Conservation (phyloP, 2,888 invertebrate species). For the Tenodera sinensis region DNA sequence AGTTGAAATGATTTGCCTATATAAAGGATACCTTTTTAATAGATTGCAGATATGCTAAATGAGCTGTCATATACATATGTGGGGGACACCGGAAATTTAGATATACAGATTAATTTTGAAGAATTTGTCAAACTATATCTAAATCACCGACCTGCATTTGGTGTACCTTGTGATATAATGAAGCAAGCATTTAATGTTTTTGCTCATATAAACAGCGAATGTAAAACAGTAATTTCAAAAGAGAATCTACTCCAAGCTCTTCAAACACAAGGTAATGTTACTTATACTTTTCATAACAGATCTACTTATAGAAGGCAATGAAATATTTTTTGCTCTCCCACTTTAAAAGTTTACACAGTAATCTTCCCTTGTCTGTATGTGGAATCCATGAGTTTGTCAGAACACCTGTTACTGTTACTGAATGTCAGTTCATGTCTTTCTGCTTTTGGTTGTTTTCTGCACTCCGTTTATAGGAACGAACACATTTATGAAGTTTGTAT, state of each 20-base stretch:
- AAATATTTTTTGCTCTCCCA: no score
- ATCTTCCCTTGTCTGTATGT: no score
- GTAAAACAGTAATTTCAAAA: slow-evolving; percentile 40
- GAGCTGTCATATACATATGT: slow-evolving; percentile 54
- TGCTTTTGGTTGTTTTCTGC: no score
- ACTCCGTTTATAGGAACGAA: no score
- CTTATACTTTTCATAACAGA: background rate
- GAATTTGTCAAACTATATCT: slow-evolving; percentile 63
- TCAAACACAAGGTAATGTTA: slow-evolving; percentile 39
- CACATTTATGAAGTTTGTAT: no score
- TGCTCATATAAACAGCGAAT: slow-evolving; percentile 38
- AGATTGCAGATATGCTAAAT: slow-evolving; percentile 58
- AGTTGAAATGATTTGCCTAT: background rate
- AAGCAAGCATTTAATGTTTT: slow-evolving; percentile 50
- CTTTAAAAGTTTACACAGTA: no score
- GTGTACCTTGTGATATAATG: slow-evolving; percentile 49
- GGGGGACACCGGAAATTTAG: slow-evolving; percentile 45
- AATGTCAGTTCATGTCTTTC: no score
- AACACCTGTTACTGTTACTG: no score
- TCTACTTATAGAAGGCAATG: no score
- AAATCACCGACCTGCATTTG: slow-evolving; percentile 62
- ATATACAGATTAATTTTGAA: slow-evolving; percentile 59
- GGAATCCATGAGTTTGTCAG: no score
- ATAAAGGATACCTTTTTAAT: background rate
- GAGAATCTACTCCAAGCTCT: slow-evolving; percentile 49